Evolutionary conservation across 2,888 invertebrate genomes (phyloP), one percentile per base, ranked within the genome.

Genomic region (Oegoconia quadripuncta): DNA sequence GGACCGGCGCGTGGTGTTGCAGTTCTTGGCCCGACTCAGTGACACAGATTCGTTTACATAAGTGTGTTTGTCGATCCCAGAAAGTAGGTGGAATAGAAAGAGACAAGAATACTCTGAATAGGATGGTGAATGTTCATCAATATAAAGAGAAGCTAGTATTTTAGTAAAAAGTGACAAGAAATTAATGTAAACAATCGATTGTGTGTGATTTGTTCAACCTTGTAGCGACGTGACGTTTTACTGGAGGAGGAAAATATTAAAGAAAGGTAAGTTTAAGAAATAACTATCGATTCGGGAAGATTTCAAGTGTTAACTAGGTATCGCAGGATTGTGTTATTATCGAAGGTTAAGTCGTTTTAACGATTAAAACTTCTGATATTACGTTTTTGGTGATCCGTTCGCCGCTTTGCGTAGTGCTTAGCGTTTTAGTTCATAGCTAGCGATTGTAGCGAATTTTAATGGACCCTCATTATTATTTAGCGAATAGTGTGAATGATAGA

Each of bases 21-120:
- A 57, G 59, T 53, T 58, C 50, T 56, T 41, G 47, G 51, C 52
- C 42, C 50, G 52, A 50, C 45, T 55, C 53, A 50, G 50, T 59
- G 53, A 56, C 55, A 57, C 53, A 50, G 42, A 59, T 59, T 52
- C 59, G 59, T 66, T 72, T 68, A 70, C 60, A 60, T 69, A 71
- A 69, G 69, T 64, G 50, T 57, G 53, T 55, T 42, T 48, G 50
- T 63, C 59, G 56, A 64, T 52, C 50, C 50, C 47, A 51, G 57
- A 6, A 55, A 52, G 50, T 54, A 47, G 55, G 41, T 50, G 45
- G 50, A 48, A 41, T 48, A 52, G 59, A 64, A 48, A 53, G 57
- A 55, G 46, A 44, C 33, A n/a, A n/a, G 50, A 33, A 39, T 35
- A 40, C 37, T 39, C 36, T 37, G 57, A 57, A 44, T 51, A 52